Evolutionary conservation across 2,888 invertebrate species (phyloP).

Genomic region (Agrypnus murinus): DNA sequence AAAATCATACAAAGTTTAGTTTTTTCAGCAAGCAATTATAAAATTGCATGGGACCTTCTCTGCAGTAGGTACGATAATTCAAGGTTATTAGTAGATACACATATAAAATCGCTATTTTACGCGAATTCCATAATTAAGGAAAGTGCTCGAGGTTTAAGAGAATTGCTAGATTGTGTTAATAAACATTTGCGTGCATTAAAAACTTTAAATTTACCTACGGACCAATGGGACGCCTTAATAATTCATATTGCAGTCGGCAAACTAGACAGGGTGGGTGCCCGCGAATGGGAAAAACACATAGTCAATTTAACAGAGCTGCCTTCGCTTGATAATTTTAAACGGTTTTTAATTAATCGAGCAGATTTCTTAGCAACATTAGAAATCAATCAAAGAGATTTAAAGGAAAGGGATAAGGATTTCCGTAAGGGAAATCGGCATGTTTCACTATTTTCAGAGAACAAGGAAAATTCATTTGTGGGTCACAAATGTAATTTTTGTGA

Average conservation of each 20-base stretch:
- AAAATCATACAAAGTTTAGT: not conserved
- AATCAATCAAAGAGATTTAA: not conserved
- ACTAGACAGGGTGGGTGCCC: conserved; percentile 1
- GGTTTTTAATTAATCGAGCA: not conserved
- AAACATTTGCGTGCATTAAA: conserved; percentile 20
- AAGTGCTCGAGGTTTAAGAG: not conserved
- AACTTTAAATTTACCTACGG: conserved; percentile 2
- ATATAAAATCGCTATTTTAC: conserved; percentile 17
- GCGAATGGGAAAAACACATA: conserved; percentile 23
- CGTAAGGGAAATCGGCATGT: conserved; percentile 22
- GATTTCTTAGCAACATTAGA: not conserved
- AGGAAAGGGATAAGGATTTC: too few species aligned
- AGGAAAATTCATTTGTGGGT: conserved; percentile 25
- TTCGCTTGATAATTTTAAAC: not conserved
- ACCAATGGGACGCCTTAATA: conserved; percentile 27
- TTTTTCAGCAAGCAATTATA: conserved; percentile 5
- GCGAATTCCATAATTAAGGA: conserved; percentile 12
- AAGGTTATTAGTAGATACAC: not conserved
- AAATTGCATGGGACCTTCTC: conserved; percentile 7
- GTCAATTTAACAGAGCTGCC: not conserved
- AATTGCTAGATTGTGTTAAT: not conserved
- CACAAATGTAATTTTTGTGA: conserved; percentile 2
- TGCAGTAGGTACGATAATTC: conserved; percentile 16
- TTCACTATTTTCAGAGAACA: conserved; percentile 42
- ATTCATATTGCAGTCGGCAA: conserved; percentile 4